A percentile compares a stretch with the other conserved stretches of the same genome.
Evolutionary conservation across 2,888 invertebrate genomes (phyloP).

Genomic region (Criorhina ranunculi): DNA sequence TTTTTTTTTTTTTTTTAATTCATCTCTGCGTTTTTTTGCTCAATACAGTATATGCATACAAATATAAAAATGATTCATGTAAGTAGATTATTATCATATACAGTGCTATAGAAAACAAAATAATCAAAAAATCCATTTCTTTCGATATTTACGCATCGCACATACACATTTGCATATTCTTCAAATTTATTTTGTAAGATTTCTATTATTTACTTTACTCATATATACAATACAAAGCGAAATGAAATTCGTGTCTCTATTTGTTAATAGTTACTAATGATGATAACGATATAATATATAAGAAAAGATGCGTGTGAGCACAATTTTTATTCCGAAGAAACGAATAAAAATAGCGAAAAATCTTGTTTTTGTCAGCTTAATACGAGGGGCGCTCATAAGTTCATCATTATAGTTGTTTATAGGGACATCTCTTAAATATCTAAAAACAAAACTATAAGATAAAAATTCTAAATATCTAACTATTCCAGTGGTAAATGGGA

Average conservation of each 20-base stretch:
- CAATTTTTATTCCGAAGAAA: conserved; percentile 11
- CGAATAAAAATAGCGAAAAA: conserved; percentile 13
- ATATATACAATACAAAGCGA: conserved; percentile 68
- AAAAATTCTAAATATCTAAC: conserved; percentile 69
- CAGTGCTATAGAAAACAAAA: conserved; percentile 66
- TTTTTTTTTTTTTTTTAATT: conserved; percentile 41
- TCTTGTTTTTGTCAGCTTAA: conserved; percentile 25
- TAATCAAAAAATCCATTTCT: conserved; percentile 48
- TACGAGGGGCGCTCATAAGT: conserved; percentile 33
- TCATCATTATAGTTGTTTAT: conserved; percentile 17
- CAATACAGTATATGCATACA: conserved; percentile 73
- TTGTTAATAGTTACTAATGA: conserved; percentile 22
- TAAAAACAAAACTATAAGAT: conserved; percentile 67
- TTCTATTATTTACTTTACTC: conserved; percentile 37
- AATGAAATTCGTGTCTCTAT: conserved; percentile 48
- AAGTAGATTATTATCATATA: conserved; percentile 72
- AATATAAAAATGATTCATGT: conserved; percentile 75
- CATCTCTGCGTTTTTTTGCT: conserved; percentile 51
- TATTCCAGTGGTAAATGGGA: conserved; percentile 54
- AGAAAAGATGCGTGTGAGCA: conserved; percentile 23
- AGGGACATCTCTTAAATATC: conserved; percentile 59
- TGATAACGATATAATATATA: conserved; percentile 34
- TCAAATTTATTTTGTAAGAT: not conserved
- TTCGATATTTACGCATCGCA: conserved; percentile 14
- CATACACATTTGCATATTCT: conserved; percentile 4